Evolutionary conservation across 2,797 vertebrate species (phyloP).

Genomic region (Peromyscus nudipes): DNA sequence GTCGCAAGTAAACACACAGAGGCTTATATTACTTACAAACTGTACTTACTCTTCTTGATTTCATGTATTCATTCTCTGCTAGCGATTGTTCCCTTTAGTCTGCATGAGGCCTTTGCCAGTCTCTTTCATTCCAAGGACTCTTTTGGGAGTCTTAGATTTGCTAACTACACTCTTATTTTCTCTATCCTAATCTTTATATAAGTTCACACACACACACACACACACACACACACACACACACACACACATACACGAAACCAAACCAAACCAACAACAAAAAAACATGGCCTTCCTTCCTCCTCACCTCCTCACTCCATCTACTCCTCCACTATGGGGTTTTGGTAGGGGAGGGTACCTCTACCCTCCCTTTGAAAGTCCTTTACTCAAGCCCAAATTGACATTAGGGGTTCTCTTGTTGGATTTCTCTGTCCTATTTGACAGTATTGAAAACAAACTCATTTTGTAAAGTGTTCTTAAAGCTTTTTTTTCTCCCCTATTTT

Average conservation of each 20-base stretch:
- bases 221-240: neutral
- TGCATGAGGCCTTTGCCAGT: neutral
- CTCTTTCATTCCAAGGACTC: neutral
- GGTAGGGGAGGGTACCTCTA: neutral
- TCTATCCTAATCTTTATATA: neutral
- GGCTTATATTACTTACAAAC: no score
- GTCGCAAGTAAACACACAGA: no score
- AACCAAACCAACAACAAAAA: neutral
- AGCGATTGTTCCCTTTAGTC: neutral
- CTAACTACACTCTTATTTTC: neutral
- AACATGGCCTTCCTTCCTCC: neutral
- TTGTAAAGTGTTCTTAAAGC: neutral
- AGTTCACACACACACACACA: neutral
- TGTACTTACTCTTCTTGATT: neutral
- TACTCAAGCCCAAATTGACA: neutral
- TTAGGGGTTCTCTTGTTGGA: neutral
- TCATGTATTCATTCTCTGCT: neutral
- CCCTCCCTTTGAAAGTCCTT: neutral
- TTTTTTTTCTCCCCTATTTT: neutral
- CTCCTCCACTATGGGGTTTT: neutral
- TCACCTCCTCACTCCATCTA: neutral
- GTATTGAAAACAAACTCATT: neutral
- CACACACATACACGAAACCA: no score
- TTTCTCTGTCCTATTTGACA: neutral
- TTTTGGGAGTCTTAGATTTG: neutral